Evolutionary conservation across 2,113 vertebrate genomes (phyloP).

Genomic region (Gorsachius goisagi): DNA sequence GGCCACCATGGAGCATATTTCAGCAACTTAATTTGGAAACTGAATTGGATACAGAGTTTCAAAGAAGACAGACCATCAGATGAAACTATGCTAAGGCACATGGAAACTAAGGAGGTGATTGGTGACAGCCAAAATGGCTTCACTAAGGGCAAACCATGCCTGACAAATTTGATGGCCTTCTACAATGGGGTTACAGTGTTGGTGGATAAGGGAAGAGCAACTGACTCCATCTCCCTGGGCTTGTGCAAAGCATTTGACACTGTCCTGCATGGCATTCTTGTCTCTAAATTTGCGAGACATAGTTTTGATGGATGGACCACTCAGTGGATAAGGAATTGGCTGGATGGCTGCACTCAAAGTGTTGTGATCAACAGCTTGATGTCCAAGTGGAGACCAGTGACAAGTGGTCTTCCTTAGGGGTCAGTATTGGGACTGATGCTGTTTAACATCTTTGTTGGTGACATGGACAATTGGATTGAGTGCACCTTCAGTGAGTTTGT

Average conservation of each 20-base stretch:
- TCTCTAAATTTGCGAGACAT: background rate
- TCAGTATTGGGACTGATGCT: background rate
- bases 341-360: background rate
- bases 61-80: background rate
- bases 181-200: too few species aligned
- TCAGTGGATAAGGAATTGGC: background rate
- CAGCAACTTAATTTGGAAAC: background rate
- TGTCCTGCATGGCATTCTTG: background rate
- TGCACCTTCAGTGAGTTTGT: background rate
- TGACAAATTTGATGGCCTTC: background rate
- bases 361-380: background rate
- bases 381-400: background rate
- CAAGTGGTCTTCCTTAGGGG: background rate
- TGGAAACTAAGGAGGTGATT: background rate
- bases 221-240: too few species aligned
- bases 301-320: background rate
- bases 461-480: background rate
- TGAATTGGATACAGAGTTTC: background rate
- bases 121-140: background rate
- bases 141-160: background rate
- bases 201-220: too few species aligned
- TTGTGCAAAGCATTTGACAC: too few species aligned
- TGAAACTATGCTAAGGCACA: background rate
- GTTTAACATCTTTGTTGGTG: background rate
- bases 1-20: background rate